Base-by-base conservation (phyloP, 2,113 vertebrate species). In the Equus quagga region DNA sequence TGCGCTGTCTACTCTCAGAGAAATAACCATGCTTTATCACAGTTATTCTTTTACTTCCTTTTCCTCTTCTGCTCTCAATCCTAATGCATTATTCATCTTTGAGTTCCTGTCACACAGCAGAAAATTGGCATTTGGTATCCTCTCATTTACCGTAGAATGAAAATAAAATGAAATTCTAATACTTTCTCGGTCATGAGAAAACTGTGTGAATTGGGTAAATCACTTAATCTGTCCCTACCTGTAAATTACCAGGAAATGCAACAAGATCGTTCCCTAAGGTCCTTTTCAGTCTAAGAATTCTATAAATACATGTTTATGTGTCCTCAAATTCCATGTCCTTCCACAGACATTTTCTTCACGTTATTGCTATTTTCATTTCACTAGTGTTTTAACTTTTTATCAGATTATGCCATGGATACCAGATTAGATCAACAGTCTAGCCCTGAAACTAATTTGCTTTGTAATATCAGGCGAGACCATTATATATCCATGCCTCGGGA, bases 361-460 rank as follows among this genome's bases (percentile, higher is more conserved):
- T 78, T 90, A 44, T 69, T 79, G 31, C 54, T 89, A 64, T 92
- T 84, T 86, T 84, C 78, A 83, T 79, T 89, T 85, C 31, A 70
- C 18, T 36, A 10, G n/a, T 62, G 21, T 54, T 76, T 76, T 85
- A 79, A 75, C 10, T 60, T 76, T 79, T 91, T 21, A 96, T 88
- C 69, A 75, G 2, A 80, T 69, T 51, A 31, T 91, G 15, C 15
- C 41, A 33, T 31, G 6, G 65, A 21, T 76, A 93, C 51, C 28
- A 96, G 60, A 93, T 75, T n/a, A 62, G 70, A 95, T 46, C 58
- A 75, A 70, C 64, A 73, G 44, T 44, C 19, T 12, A 85, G 28
- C 26, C 18, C 83, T 56, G 78, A 81, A 89, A 86, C n/a, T 51
- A 86, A 89, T 93, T 89, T 91, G 17, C 4, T 85, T 33, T 70